Conservation (phyloP, 1,140 invertebrate species). For the Pemphigus obesinymphae region DNA sequence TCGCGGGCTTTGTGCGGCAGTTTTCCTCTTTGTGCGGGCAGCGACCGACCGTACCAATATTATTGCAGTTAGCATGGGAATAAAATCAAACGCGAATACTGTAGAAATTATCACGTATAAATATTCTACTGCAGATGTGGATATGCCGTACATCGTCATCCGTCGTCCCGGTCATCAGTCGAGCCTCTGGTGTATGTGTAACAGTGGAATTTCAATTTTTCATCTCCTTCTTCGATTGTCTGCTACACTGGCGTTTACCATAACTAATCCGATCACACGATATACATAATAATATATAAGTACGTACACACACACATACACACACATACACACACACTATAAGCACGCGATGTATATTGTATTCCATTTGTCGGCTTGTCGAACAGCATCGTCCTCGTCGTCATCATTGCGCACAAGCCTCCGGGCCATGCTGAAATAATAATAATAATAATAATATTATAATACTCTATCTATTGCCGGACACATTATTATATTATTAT, state of each 20-base stretch:
- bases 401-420: background rate
- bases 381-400: background rate
- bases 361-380: slow-evolving; percentile 19
- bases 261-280: slow-evolving; percentile 34
- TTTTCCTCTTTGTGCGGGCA: background rate
- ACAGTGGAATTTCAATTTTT: slow-evolving; percentile 29
- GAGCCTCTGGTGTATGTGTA: background rate
- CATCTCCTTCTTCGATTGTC: slow-evolving; percentile 15
- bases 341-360: background rate
- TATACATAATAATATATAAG: background rate
- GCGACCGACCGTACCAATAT: background rate
- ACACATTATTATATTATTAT: background rate
- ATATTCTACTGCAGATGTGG: too few relatives aligned
- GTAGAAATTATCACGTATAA: too few relatives aligned
- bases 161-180: background rate
- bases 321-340: background rate
- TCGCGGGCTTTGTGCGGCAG: background rate
- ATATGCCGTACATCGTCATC: background rate
- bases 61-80: too few relatives aligned
- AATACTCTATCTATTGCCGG: background rate
- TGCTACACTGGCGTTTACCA: background rate
- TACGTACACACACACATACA: background rate
- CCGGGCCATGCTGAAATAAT: background rate
- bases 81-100: too few relatives aligned
- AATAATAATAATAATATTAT: background rate